Evolutionary conservation across 2,888 invertebrate genomes (phyloP), one percentile per base, ranked within the genome.

Genomic region (Netelia fuscicornis): DNA sequence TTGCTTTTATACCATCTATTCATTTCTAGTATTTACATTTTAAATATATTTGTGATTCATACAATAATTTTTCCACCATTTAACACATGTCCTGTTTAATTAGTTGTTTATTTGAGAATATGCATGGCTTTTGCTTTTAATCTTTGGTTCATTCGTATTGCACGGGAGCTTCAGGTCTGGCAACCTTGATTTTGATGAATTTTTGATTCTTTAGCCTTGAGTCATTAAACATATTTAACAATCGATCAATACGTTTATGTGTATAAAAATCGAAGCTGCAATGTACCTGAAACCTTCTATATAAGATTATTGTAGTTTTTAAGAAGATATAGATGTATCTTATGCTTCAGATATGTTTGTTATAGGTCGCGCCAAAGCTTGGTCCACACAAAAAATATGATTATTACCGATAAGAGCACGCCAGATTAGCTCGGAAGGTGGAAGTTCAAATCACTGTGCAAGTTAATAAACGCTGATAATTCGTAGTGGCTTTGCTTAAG

Each of bases 311-410:
- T 3, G 2, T 48, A 48, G 13, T 13, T 48, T 48, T 13, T 2
- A 13, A 48, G 13, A 11, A 48, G 13, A 13, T 37, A 6, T 6
- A 6, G 17, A 20, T 54, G 48, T 20, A 37, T 58, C 52, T 60
- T 78, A 72, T 23, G 64, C 64, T 85, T 76, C 54, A 77, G 81
- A 78, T 84, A 42, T 84, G 86, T 90, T 83, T 89, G 88, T 90
- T 90, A 70, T 90, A 90, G 90, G 89, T 86, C 87, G 84, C 74
- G 74, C 25, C 68, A 84, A 84, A 87, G 70, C 81, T 87, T 84
- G 80, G 64, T 83, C 82, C 70, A 72, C 48, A 70, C 3, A 20
- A 37, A 52, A 60, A 52, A 23, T 67, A 56, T 75, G 64, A 70
- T 72, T 67, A 60, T 60, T 25, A 74, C 68, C 72, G 67, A 84